Conservation (phyloP, 2,113 vertebrate species). For the Nerophis ophidion region DNA sequence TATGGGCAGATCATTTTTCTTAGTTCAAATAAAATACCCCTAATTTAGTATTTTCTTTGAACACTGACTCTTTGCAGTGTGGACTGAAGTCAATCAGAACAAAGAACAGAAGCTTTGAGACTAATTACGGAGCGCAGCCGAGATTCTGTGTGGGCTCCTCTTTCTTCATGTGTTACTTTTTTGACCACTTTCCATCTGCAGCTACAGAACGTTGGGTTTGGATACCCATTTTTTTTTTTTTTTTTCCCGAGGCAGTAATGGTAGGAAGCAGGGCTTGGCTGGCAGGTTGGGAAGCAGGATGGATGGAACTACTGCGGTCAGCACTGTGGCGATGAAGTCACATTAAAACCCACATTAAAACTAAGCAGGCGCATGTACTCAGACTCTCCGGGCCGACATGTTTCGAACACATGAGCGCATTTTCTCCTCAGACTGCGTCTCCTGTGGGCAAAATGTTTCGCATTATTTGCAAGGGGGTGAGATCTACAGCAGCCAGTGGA, state of each 20-base stretch:
- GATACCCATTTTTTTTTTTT: conserved; percentile 14
- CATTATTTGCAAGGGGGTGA: conserved; percentile 11
- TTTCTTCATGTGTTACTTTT: conserved; percentile 29
- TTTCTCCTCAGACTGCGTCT: conserved; percentile 21
- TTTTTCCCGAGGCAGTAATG: conserved; percentile 33
- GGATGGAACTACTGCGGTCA: conserved; percentile 62
- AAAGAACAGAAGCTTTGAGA: conserved; percentile 61
- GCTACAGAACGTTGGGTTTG: conserved; percentile 35
- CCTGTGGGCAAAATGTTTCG: conserved; percentile 4
- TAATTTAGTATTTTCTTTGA: no score
- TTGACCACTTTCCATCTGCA: conserved; percentile 40
- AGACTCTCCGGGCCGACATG: conserved; percentile 42
- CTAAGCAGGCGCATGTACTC: conserved; percentile 29
- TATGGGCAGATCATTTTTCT: no score
- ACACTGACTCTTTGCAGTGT: no score
- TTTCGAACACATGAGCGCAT: conserved; percentile 35
- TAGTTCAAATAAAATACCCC: no score
- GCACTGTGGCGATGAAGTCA: conserved; percentile 63
- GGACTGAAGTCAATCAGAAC: conserved; percentile 27
- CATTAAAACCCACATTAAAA: conserved; percentile 55
- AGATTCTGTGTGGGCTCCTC: conserved; percentile 5
- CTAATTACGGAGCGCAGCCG: conserved; percentile 26
- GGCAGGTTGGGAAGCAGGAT: conserved; percentile 41
- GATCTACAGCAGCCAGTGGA: conserved; percentile 20
- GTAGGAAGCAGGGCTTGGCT: conserved; percentile 60